Base-by-base conservation (phyloP, 2,888 invertebrate species). In the Hyppa rectilinea region DNA sequence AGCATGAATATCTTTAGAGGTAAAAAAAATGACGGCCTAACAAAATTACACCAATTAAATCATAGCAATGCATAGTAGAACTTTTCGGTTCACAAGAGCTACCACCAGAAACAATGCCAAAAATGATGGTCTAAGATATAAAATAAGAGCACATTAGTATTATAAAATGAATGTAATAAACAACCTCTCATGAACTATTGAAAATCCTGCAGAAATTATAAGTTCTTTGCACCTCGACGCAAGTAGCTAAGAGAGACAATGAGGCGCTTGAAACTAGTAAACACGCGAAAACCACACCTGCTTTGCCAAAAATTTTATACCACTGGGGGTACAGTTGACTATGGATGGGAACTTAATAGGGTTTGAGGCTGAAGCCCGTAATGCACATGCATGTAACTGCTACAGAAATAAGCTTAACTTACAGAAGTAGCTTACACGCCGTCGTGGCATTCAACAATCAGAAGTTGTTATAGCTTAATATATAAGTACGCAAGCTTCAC, bases 191-290 rank as follows among this genome's bases (percentile, higher is more conserved):
- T 36, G n/a, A 26, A 61, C 9, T 38, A 26, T 40, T 40, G 2
- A 52, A 43, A 40, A 71, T 0, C 49, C 73, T 50, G 9, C 12
- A 20, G 17, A 10, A 47, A 47, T 0, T 12, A 12, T 9, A 12
- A 59, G 3, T 20, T 38, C 1, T 12, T 6, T 12, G 1, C 50
- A 43, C 14, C 12, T 29, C 0, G n/a, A 40, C 6, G 20, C 36
- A 2, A 40, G 23, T 29, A 3, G 29, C 36, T 67, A 47, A 23
- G 0, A 34, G 7, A 47, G 0, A 10, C 17, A 23, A 2, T 12
- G 4, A 67, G 73, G 73, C 59, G 59, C 36, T 36, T 14, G 0
- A 20, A 38, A 23, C 5, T 10, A 34, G 52, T 6, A 12, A 26
- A 36, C 12, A 14, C 9, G 12, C n/a, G 2, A 29, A 36, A 14